Evolutionary conservation across 2,797 vertebrate genomes (phyloP), one percentile per base, ranked within the genome.

Genomic region (Bradypodion ventrale): DNA sequence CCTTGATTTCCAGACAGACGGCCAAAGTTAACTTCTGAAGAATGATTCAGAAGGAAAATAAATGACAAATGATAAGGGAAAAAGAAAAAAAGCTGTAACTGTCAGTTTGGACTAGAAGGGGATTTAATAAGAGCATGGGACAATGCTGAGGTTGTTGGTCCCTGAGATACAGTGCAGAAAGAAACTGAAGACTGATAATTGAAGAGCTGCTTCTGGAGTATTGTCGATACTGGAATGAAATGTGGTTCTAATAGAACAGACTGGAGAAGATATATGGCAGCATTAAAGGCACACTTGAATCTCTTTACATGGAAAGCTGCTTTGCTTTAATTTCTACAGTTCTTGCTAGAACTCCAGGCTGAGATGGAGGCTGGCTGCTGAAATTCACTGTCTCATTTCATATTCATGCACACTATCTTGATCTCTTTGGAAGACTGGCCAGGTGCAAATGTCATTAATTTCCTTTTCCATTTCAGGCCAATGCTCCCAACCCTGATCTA

Each of bases 401-500:
- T 56, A 15, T 56, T 56, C 52, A 56, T 15, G 52, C 19, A 4
- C 19, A 56, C 16, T 21, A 16, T 3, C 21, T 10, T 49, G 44
- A 52, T 4, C 13, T 70, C 12, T 62, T 76, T 81, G 27, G 32
- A 46, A 76, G 19, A 62, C 42, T 10, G 23, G 19, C 23, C 27
- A 27, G 52, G 69, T 85, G 19, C 40, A 75, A 85, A 60, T 80
- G 9, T 80, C 40, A 44, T 42, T 75, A 42, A 80, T 44, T 25
- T 92, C 52, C 87, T 65, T 80, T 78, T 73, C 21, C 87, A 52
- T 44, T 59, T 27, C 90, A 99, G 98, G 98, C 98, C 0, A 97
- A 98, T 76, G 98, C 98, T 23, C 97, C 98, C 79, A 98, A 97
- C 89, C 96, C 97, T 0, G 95, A 95, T 82, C 93, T 99, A 85